Conservation (phyloP, 2,797 vertebrate genomes). For the Pseudochaenichthys georgianus region DNA sequence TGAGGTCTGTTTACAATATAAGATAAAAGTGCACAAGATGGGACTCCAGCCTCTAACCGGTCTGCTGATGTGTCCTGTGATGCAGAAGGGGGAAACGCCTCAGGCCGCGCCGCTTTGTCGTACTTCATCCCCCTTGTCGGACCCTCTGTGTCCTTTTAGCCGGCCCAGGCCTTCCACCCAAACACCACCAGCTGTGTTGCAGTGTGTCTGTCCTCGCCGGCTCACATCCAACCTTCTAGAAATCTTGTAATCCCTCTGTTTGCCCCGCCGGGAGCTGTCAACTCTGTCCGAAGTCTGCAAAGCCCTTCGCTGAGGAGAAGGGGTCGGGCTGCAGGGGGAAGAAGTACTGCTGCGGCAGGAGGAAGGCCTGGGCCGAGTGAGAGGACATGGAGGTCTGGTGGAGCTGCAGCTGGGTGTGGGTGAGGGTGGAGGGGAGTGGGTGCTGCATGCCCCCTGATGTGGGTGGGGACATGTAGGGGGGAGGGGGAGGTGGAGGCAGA, state of each 20-base stretch:
- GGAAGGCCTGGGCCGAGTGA: constrained; percentile 83
- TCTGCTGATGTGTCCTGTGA: constrained; percentile 31
- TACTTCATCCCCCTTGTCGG: constrained; percentile 18
- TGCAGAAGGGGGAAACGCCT: constrained; percentile 30
- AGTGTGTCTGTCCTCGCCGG: constrained; percentile 10
- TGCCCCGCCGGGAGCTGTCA: constrained; percentile 74
- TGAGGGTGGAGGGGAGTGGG: constrained; percentile 57
- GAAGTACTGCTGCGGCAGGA: constrained; percentile 93
- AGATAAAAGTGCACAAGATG: constrained; percentile 76
- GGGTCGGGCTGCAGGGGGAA: constrained; percentile 91
- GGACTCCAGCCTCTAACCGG: constrained; percentile 25
- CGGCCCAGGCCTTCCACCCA: constrained; percentile 2
- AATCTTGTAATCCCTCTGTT: constrained; percentile 31
- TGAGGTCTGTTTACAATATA: constrained; percentile 49
- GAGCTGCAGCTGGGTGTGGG: constrained; percentile 77
- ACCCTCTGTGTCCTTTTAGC: constrained; percentile 23
- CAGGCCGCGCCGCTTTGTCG: constrained; percentile 33
- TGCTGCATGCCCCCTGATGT: constrained; percentile 79
- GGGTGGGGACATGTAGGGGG: constrained; percentile 84
- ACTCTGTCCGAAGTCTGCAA: constrained; percentile 92
- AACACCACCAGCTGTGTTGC: constrained; percentile 35
- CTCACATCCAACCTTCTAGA: constrained; percentile 29
- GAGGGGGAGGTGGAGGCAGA: constrained; percentile 82
- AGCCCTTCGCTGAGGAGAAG: constrained; percentile 87
- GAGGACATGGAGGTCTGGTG: constrained; percentile 71